Evolutionary conservation across 2,797 vertebrate species (phyloP).

Genomic region (Catamblyrhynchus diadema): DNA sequence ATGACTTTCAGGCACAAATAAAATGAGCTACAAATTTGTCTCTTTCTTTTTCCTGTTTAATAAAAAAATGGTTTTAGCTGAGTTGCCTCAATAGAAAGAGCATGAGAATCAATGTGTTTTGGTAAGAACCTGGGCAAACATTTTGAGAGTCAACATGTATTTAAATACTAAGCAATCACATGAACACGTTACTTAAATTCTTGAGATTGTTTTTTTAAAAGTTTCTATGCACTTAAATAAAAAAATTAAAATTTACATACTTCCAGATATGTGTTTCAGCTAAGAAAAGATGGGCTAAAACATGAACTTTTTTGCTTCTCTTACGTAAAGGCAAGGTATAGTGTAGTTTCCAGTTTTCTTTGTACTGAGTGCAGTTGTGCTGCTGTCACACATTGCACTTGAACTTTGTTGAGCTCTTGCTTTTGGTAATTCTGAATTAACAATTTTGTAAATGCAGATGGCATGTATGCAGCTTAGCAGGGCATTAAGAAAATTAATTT

Average conservation of each 20-base stretch:
- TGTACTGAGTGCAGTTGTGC: not conserved
- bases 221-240: not conserved
- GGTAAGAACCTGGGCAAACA: not conserved
- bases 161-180: not conserved
- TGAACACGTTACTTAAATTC: not conserved
- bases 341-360: not conserved
- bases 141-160: not conserved
- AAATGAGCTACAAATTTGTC: not conserved
- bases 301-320: not conserved
- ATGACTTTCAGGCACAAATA: slow-evolving; percentile 21
- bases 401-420: not conserved
- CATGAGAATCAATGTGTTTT: not conserved
- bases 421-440: not conserved
- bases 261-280: not conserved
- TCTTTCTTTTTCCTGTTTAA: not conserved
- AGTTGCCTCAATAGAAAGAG: not conserved
- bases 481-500: not conserved
- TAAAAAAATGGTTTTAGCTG: not conserved
- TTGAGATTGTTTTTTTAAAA: not conserved
- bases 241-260: not conserved
- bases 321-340: not conserved
- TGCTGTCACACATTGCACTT: not conserved
- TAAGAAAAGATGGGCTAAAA: not conserved
- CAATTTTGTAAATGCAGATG: not conserved
- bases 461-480: not conserved